Conservation (phyloP, 2,888 invertebrate species). For the Luperina nickerlii region DNA sequence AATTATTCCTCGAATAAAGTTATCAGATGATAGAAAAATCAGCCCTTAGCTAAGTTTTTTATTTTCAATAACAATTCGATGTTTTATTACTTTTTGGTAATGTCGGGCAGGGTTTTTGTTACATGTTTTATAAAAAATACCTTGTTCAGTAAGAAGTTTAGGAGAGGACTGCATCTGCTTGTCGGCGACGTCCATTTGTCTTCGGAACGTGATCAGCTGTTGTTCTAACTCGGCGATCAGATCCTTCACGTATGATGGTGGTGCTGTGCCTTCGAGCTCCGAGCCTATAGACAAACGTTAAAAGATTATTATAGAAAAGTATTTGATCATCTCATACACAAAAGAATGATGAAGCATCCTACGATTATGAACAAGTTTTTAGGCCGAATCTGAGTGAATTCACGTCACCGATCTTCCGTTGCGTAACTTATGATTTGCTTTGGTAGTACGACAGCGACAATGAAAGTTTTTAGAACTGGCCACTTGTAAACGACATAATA, state of each 20-base stretch:
- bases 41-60: background rate
- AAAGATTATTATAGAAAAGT: background rate
- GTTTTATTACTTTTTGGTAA: background rate
- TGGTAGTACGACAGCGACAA: too few species aligned
- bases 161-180: constrained; percentile 87
- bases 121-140: constrained; percentile 63
- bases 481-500: too few species aligned
- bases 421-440: too few species aligned
- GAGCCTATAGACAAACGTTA: constrained; percentile 72
- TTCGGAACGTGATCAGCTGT: constrained; percentile 82
- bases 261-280: constrained; percentile 83
- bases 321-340: background rate
- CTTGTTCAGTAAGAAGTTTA: constrained; percentile 87
- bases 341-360: background rate
- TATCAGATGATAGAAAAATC: too few species aligned
- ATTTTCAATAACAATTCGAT: background rate
- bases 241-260: constrained; percentile 84
- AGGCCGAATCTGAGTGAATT: background rate
- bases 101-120: background rate
- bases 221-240: constrained; percentile 84
- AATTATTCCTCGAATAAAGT: too few species aligned
- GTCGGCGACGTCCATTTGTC: constrained; percentile 87
- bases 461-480: too few species aligned
- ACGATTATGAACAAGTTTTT: background rate
- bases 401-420: background rate